phyloP scores from a whole-genome alignment of 2,797 vertebrate genomes.

The Gallinago solitaria region DNA sequence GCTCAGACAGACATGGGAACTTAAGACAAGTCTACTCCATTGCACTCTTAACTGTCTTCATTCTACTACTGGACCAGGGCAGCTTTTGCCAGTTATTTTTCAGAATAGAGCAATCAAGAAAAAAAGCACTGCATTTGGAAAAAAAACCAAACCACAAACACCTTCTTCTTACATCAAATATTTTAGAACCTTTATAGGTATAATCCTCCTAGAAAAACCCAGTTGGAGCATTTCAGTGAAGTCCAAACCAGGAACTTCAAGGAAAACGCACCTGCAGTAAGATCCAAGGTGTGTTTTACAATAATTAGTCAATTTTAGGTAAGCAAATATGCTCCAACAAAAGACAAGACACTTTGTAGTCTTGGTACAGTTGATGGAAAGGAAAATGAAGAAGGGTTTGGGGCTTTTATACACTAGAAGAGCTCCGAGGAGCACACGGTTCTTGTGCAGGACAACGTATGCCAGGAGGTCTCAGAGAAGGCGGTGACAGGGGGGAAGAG shows the following conservation, averaged over 20 bases:
- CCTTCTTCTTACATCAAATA: neutral
- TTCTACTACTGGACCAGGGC: neutral
- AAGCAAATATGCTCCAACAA: neutral
- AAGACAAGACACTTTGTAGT: neutral
- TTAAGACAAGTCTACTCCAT: neutral
- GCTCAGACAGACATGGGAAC: neutral
- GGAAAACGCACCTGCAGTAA: accelerated
- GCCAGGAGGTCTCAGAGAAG: neutral
- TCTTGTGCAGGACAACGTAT: neutral
- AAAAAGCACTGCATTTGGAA: neutral
- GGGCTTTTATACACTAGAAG: neutral
- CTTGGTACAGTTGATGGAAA: neutral
- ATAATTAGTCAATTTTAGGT: neutral
- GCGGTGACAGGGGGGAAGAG: accelerated
- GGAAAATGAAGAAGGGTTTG: neutral
- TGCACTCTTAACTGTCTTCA: neutral
- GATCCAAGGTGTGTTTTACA: neutral
- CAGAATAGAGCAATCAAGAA: too few relatives aligned
- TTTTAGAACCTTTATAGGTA: neutral
- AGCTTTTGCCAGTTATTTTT: neutral
- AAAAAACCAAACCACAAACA: neutral
- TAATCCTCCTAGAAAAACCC: neutral
- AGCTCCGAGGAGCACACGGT: neutral
- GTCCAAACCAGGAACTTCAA: neutral
- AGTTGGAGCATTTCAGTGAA: neutral